Evolutionary conservation across 2,797 vertebrate species (phyloP).

Genomic region (Bovichtus variegatus): DNA sequence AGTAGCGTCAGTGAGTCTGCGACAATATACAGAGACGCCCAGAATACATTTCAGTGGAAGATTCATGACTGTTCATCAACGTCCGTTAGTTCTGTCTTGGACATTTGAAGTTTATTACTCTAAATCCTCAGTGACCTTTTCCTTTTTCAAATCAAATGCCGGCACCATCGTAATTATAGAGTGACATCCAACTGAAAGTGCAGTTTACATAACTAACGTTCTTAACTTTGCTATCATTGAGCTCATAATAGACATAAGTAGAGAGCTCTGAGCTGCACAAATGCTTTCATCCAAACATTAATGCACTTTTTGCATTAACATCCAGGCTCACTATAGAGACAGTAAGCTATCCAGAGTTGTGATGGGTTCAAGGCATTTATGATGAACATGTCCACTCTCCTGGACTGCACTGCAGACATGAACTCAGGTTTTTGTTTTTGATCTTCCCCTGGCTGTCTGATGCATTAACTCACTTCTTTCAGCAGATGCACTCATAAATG

Average conservation of each 20-base stretch:
- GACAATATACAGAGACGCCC: not conserved
- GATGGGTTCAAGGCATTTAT: constrained; percentile 52
- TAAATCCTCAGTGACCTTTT: constrained; percentile 53
- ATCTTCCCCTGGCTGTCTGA: constrained; percentile 60
- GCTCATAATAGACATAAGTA: constrained; percentile 59
- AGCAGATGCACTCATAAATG: constrained; percentile 65
- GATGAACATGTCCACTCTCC: constrained; percentile 64
- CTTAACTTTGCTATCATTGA: constrained; percentile 58
- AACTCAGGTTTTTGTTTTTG: constrained; percentile 67
- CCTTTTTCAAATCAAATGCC: constrained; percentile 28
- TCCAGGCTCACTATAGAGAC: constrained; percentile 23
- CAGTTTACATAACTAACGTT: constrained; percentile 52
- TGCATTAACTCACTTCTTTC: constrained; percentile 80
- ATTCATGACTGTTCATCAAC: not conserved
- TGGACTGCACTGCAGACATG: constrained; percentile 33
- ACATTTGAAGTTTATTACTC: constrained; percentile 26
- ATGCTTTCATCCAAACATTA: constrained; percentile 66
- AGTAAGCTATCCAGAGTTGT: constrained; percentile 8
- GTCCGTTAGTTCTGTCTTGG: not conserved
- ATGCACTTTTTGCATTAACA: constrained; percentile 44
- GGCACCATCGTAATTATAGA: constrained; percentile 53
- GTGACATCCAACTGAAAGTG: constrained; percentile 45
- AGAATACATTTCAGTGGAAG: not conserved
- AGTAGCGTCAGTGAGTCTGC: not conserved
- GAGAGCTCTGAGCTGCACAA: constrained; percentile 22